Evolutionary conservation across 2,888 invertebrate genomes (phyloP).

Genomic region (Actias luna): DNA sequence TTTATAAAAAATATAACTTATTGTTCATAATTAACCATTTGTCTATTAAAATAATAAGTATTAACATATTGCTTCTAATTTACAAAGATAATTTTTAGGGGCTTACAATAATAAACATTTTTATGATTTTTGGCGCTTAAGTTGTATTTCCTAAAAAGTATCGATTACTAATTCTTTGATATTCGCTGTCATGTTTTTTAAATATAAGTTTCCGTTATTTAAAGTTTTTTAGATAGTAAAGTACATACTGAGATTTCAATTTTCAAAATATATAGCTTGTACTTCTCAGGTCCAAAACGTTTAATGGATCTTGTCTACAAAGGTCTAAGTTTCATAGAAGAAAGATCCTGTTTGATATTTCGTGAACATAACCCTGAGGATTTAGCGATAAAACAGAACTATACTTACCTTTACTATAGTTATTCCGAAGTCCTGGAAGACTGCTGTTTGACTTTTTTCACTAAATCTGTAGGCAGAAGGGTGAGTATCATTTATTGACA

Average conservation of each 20-base stretch:
- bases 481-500: too few relatives aligned
- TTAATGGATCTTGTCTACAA: conserved; percentile 47
- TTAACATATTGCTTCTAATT: too few relatives aligned
- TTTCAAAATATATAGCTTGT: neutral
- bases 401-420: conserved; percentile 56
- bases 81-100: too few relatives aligned
- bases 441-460: conserved; percentile 53
- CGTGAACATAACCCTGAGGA: conserved; percentile 44
- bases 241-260: too few relatives aligned
- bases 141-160: too few relatives aligned
- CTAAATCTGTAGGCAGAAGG: conserved; percentile 42
- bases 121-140: too few relatives aligned
- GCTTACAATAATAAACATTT: too few relatives aligned
- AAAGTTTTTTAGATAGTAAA: too few relatives aligned
- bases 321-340: conserved; percentile 49
- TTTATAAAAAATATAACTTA: too few relatives aligned
- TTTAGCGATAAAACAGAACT: conserved; percentile 33
- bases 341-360: conserved; percentile 56
- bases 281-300: conserved; percentile 45
- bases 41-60: too few relatives aligned
- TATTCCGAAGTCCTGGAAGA: conserved; percentile 62
- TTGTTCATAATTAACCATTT: too few relatives aligned
- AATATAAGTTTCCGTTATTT: neutral
- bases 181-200: neutral
- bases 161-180: neutral